A percentile compares a stretch with the other conserved stretches of the same genome.
Evolutionary conservation across 2,113 vertebrate genomes (phyloP).

Genomic region (Meleagris gallopavo): DNA sequence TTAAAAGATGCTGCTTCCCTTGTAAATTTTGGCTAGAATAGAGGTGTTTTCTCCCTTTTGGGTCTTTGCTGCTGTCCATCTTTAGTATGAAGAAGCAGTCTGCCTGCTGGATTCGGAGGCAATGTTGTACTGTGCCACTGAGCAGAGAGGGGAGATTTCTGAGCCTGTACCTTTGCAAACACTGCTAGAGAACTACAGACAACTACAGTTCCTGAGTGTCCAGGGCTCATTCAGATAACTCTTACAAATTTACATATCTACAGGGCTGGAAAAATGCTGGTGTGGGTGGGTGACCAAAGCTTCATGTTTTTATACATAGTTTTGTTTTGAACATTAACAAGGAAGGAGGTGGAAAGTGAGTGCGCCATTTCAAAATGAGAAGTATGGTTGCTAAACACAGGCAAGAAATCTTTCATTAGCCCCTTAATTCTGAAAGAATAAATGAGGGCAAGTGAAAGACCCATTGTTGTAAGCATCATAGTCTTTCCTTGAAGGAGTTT

Average conservation of each 20-base stretch:
- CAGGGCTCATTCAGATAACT: neutral
- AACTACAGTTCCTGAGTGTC: too few species aligned
- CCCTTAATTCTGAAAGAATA: neutral
- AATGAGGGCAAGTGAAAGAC: neutral
- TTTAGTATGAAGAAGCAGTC: neutral
- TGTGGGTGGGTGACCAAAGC: neutral
- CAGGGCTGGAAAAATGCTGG: neutral
- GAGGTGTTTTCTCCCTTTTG: neutral
- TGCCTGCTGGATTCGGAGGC: neutral
- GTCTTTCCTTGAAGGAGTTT: neutral
- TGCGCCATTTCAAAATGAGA: neutral
- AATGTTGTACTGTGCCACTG: neutral
- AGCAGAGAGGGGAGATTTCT: neutral
- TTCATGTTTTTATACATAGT: rapidly evolving
- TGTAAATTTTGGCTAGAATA: neutral
- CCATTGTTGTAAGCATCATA: neutral
- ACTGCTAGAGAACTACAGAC: neutral
- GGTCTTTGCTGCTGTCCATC: neutral
- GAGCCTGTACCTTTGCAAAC: neutral
- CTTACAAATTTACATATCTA: neutral
- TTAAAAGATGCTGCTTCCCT: neutral
- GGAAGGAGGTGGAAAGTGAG: neutral
- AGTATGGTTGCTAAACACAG: neutral
- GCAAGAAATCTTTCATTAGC: neutral
- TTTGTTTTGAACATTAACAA: neutral